Evolutionary conservation across 2,113 vertebrate species (phyloP), one percentile per base, ranked within the genome.

Genomic region (Candoia aspera): DNA sequence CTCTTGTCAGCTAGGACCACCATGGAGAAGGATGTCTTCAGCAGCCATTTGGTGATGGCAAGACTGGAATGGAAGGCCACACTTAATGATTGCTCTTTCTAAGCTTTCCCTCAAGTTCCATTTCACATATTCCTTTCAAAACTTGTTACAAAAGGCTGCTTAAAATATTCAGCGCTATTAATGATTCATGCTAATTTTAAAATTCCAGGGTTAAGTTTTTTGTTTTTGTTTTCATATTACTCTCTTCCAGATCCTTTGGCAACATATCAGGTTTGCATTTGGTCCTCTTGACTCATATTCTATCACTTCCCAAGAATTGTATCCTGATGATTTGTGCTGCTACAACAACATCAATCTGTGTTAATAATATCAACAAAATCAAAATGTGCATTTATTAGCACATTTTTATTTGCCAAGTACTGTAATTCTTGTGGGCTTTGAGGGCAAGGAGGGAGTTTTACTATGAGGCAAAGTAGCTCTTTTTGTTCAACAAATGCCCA

Each of bases 321-420:
- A 91, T 49, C 62, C 62, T 91, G 49, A 68, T 68, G n/a, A 57
- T 29, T 33, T 19, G 6, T 26, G 29, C 84, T 8, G 86, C 55
- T 57, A 29, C 59, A 68, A 58, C 90, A 10, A 19, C 79, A 85
- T 2, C 17, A 15, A n/a, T 79, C 54, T 88, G 17, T 23, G 5
- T 91, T 49, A n/a, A 87, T 87, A 91, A 79, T 88, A 87, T 88
- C 91, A 87, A 79, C 91, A 92, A 79, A 73, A 88, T 91, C 17
- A 83, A 88, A 79, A 91, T 88, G 91, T 91, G 91, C 86, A 91
- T 91, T 87, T 58, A 91, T 92, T 88, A 92, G 26, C 86, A 83
- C 64, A 49, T 84, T 59, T 59, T 24, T 59, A 37, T 88, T 62
- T 92, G 91, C 91, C 55, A 88, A 33, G 26, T 59, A 73, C 64